Evolutionary conservation across 2,113 vertebrate species (phyloP).

Genomic region (Aspidoscelis tigris): DNA sequence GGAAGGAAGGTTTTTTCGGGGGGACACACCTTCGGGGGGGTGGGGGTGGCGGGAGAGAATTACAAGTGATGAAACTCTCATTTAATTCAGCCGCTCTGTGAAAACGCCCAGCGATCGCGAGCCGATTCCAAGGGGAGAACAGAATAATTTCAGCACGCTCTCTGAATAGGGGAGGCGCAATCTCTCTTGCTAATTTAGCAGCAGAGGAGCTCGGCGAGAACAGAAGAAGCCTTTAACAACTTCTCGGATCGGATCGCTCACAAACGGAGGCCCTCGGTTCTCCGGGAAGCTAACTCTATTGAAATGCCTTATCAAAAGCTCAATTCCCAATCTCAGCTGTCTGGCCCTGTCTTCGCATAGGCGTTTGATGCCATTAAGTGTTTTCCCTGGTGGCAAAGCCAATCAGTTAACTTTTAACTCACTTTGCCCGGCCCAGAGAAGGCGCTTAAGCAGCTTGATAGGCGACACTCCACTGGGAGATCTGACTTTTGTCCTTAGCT

Average conservation of each 20-base stretch:
- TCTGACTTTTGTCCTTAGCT: background rate
- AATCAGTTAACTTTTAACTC: background rate
- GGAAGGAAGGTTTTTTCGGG: too few relatives aligned
- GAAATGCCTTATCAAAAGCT: slow-evolving; percentile 17
- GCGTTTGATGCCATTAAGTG: background rate
- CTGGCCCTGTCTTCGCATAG: background rate
- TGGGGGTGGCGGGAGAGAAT: too few relatives aligned
- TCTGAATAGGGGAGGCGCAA: background rate
- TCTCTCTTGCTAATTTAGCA: background rate
- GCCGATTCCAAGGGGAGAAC: background rate
- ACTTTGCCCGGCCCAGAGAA: background rate
- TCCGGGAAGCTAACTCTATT: background rate
- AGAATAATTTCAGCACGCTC: background rate
- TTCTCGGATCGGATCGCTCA: slow-evolving; percentile 9
- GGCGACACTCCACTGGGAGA: background rate
- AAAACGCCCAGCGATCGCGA: background rate
- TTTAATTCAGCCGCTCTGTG: background rate
- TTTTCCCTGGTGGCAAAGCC: background rate
- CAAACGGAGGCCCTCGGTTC: background rate
- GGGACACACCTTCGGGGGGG: too few relatives aligned
- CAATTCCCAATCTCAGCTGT: slow-evolving; percentile 12
- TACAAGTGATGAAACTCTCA: background rate
- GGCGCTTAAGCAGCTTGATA: background rate
- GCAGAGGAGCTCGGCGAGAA: background rate
- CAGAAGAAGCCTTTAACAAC: background rate